Evolutionary conservation across 2,797 vertebrate genomes (phyloP), one percentile per base, ranked within the genome.

Genomic region (Cynodonichthys magdalenae): DNA sequence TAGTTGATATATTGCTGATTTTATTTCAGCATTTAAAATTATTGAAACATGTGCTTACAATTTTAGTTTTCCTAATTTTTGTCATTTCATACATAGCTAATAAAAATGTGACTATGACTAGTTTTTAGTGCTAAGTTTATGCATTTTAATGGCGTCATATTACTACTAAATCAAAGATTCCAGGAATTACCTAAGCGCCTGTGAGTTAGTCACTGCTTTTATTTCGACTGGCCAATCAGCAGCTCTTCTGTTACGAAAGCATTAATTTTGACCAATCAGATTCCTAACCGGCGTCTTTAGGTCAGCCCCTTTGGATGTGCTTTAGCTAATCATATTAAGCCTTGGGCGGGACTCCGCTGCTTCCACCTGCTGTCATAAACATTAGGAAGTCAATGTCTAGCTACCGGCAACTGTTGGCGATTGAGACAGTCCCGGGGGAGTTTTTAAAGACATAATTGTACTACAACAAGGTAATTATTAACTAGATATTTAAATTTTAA

Each of bases 191-290:
- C 10, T 2, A 46, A 66, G 15, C 8, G 15, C 4, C 4, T 18
- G 15, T 34, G 15, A 59, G 7, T 9, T 0, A 36, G 45, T 34
- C 29, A 31, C 6, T 29, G 51, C 3, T 1, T 20, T 57, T 14
- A 47, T 28, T 34, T 3, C 3, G 1, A 3, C 20, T 58, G 48
- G 17, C 68, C 79, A 82, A 83, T 84, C 67, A 63, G 15, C 24
- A 53, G 58, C 51, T 42, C 28, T 12, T 18, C n/a, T 3, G 8
- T 61, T 69, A 65, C 53, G 56, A 78, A 86, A 85, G 81, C 48
- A 89, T 1, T 61, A 15, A 29, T 15, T 0, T 14, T 0, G 61
- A 24, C 89, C 88, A 92, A 92, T 90, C 57, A 74, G 8, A 70
- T 55, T 15, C 1, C 5, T 53, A 18, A 63, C 76, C 84, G 85